Conservation (phyloP, 2,888 invertebrate genomes). For the Steinernema scapterisci region DNA sequence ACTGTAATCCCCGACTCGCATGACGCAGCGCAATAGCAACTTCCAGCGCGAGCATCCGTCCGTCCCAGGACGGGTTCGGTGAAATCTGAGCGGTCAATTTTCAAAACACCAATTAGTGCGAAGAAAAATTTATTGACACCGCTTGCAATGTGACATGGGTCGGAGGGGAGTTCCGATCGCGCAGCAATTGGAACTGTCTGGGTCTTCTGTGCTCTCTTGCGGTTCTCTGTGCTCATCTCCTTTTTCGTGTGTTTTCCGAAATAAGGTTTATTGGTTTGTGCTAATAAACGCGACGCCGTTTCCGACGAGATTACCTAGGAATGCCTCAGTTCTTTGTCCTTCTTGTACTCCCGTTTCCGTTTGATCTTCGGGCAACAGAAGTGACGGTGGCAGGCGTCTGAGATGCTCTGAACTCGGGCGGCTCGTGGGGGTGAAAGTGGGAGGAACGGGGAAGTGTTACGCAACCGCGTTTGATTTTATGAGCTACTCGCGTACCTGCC, state of each 20-base stretch:
- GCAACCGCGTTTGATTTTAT: background rate
- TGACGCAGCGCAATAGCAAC: background rate
- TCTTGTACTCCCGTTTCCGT: background rate
- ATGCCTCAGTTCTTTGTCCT: background rate
- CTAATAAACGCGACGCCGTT: too few relatives aligned
- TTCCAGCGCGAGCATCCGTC: background rate
- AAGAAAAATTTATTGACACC: conserved; percentile 10
- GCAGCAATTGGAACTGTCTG: too few relatives aligned
- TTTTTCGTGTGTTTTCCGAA: background rate
- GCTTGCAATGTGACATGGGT: background rate
- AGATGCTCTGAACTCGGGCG: background rate
- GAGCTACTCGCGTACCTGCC: background rate
- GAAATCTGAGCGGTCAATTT: conserved; percentile 20
- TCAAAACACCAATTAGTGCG: conserved; percentile 5
- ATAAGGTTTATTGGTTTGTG: conserved; percentile 10
- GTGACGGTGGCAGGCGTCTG: background rate
- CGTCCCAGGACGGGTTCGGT: background rate
- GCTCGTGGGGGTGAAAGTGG: background rate
- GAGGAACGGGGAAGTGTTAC: too few relatives aligned
- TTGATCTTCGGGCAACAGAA: conserved; percentile 4
- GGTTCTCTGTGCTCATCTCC: background rate
- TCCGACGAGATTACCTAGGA: background rate
- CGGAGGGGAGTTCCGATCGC: conserved; percentile 18
- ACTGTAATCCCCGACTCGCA: background rate
- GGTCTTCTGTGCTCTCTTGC: too few relatives aligned